Conservation (phyloP, 2,797 vertebrate species). For the Melanotaenia nigrans region DNA sequence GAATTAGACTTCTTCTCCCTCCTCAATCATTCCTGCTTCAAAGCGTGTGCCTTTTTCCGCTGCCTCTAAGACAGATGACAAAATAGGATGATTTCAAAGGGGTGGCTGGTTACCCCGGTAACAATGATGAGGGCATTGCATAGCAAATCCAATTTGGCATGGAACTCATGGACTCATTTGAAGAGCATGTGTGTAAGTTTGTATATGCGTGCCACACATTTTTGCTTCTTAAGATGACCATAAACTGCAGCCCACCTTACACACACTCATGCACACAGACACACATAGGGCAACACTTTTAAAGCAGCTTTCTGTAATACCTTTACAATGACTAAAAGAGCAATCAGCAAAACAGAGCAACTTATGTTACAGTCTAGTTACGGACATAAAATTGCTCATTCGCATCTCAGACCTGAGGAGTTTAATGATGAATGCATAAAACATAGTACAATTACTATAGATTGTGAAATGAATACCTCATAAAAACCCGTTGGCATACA, state of each 20-base stretch:
- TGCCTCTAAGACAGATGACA: slow-evolving; percentile 56
- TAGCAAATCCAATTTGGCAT: slow-evolving; percentile 72
- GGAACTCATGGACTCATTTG: slow-evolving; percentile 57
- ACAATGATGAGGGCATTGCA: slow-evolving; percentile 77
- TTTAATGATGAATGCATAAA: neutral
- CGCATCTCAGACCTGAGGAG: neutral
- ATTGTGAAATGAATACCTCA: slow-evolving; percentile 10
- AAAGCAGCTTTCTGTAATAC: neutral
- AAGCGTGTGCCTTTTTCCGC: slow-evolving; percentile 25
- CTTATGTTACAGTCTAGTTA: neutral
- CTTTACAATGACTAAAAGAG: slow-evolving; percentile 1
- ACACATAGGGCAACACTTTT: neutral
- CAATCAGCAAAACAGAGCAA: neutral
- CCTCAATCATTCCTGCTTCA: slow-evolving; percentile 20
- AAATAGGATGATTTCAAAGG: slow-evolving; percentile 70
- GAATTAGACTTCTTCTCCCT: slow-evolving; percentile 6
- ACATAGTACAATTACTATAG: slow-evolving; percentile 18
- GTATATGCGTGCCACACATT: slow-evolving; percentile 1
- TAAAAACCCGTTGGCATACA: slow-evolving; percentile 12
- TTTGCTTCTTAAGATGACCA: slow-evolving; percentile 4
- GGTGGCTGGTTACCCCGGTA: slow-evolving; percentile 75
- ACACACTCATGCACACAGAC: slow-evolving; percentile 5
- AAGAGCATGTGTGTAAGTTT: slow-evolving; percentile 41
- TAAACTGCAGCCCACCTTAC: neutral
- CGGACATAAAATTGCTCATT: neutral